Conservation (phyloP, 2,113 vertebrate genomes). For the Protobothrops flavoviridis region DNA sequence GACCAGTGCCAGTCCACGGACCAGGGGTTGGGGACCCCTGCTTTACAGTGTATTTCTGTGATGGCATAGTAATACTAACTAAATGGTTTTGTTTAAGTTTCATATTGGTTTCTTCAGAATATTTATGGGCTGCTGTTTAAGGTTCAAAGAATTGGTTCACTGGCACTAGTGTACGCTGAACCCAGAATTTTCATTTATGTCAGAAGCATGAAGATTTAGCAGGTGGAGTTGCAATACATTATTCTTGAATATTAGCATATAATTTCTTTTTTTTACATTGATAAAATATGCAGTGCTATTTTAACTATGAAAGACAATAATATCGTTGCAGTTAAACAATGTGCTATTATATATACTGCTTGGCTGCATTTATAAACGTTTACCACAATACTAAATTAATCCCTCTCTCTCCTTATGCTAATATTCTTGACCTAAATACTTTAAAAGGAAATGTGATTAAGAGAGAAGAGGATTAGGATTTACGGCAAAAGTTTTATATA, state of each 20-base stretch:
- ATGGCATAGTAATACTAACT: background rate
- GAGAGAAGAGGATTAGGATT: background rate
- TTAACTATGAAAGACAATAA: background rate
- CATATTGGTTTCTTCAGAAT: background rate
- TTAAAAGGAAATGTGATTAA: conserved; percentile 3
- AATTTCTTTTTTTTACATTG: background rate
- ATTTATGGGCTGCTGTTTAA: background rate
- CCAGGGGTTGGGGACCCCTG: too few relatives aligned
- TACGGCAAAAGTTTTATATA: background rate
- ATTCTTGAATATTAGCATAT: background rate
- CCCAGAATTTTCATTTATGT: background rate
- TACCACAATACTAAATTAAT: background rate
- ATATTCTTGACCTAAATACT: conserved; percentile 4
- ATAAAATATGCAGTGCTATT: background rate
- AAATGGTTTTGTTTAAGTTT: background rate
- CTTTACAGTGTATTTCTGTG: background rate
- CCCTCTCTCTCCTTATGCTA: background rate
- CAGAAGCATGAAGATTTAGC: background rate
- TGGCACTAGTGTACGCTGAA: background rate
- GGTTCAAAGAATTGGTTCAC: background rate
- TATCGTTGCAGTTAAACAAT: background rate
- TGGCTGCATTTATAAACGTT: background rate
- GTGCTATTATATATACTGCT: background rate
- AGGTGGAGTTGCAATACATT: background rate
- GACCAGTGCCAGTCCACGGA: too few relatives aligned